Percentiles rank a stretch among this genome's conserved stretches.
Evolutionary conservation across 2,888 invertebrate genomes (phyloP).

Genomic region (Helicoverpa assulta): DNA sequence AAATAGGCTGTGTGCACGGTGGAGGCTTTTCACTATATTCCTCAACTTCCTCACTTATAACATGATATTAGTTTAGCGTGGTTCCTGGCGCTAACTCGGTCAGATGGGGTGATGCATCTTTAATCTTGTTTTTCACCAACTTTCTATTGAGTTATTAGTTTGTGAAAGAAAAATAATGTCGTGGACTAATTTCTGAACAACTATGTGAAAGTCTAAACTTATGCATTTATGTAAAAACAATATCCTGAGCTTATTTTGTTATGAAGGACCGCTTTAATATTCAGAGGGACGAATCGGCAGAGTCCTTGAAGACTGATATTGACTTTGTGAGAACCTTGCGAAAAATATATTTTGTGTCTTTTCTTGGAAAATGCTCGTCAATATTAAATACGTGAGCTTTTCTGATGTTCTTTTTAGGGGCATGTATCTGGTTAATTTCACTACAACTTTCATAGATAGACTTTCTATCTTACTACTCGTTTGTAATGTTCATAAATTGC

Average conservation of each 20-base stretch:
- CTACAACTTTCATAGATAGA: too few species aligned
- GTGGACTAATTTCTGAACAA: too few species aligned
- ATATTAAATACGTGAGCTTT: not conserved
- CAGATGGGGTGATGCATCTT: constrained; percentile 33
- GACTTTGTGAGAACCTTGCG: constrained; percentile 15
- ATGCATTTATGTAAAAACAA: not conserved
- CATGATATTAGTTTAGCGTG: constrained; percentile 40
- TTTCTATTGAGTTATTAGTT: constrained; percentile 40
- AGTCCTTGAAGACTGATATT: constrained; percentile 33
- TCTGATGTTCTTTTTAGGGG: not conserved
- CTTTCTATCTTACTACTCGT: too few species aligned
- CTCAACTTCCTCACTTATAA: constrained; percentile 40
- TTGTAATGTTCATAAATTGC: too few species aligned
- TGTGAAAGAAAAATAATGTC: constrained; percentile 7
- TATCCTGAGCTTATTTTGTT: constrained; percentile 28
- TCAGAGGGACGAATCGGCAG: constrained; percentile 32
- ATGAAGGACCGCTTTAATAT: constrained; percentile 41
- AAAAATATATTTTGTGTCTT: constrained; percentile 15
- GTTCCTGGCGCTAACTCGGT: constrained; percentile 23
- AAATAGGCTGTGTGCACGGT: constrained; percentile 9
- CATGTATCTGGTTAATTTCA: too few species aligned
- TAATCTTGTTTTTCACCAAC: constrained; percentile 47
- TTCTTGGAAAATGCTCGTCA: not conserved
- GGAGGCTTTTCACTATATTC: constrained; percentile 34
- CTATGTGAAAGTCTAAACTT: constrained; percentile 11